These are phyloP conservation scores for Seladonia tumulorum DNA, from an alignment of 2,888 invertebrate genomes.

Conservation along the genomic window DNA sequence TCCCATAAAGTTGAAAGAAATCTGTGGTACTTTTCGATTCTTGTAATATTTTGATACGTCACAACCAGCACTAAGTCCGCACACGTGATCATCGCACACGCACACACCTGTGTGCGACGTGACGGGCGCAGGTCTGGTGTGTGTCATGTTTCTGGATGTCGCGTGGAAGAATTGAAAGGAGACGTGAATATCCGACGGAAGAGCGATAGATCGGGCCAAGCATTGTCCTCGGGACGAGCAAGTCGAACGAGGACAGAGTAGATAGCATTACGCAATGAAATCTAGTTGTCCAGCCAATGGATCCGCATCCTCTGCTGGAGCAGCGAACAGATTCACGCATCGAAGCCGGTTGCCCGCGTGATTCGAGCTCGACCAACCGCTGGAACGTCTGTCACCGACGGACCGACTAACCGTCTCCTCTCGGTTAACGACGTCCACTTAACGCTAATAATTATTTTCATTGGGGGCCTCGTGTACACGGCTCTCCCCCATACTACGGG, in stretches of 20 bases:
- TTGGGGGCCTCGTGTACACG: conserved; percentile 79
- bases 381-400: conserved; percentile 73
- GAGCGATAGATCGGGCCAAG: conserved; percentile 32
- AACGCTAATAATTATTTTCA: conserved; percentile 84
- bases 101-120: background rate
- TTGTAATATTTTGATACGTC: too few relatives aligned
- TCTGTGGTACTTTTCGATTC: too few relatives aligned
- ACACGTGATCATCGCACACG: background rate
- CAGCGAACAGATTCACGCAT: conserved; percentile 64
- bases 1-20: too few relatives aligned
- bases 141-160: background rate
- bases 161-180: background rate
- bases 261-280: conserved; percentile 82
- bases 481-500: conserved; percentile 77
- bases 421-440: conserved; percentile 83
- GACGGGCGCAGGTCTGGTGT: too few relatives aligned
- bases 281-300: conserved; percentile 82
- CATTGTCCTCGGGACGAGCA: conserved; percentile 59
- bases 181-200: conserved; percentile 13
- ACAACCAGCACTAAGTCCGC: background rate
- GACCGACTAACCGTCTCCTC: conserved; percentile 72
- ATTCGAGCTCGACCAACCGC: conserved; percentile 78
- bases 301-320: conserved; percentile 82
- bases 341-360: conserved; percentile 67
- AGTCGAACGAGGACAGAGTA: conserved; percentile 54